A percentile compares a stretch with the other conserved stretches of the same genome.
These are phyloP conservation scores for Thalpophila matura DNA, from an alignment of 2,888 invertebrate species.

Conservation along the genomic window DNA sequence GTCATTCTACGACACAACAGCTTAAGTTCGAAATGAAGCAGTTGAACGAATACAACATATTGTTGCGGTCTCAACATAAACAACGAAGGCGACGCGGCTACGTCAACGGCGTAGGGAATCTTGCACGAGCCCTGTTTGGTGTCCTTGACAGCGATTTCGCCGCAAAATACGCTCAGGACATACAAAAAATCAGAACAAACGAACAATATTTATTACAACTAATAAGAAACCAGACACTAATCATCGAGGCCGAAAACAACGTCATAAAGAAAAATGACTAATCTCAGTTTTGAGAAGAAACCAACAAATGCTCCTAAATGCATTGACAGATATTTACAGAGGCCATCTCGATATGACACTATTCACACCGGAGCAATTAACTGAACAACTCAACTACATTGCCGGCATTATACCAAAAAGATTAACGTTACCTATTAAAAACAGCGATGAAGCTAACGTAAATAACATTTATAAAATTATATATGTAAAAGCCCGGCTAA, in stretches of 20 bases:
- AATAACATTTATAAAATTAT: too few species aligned
- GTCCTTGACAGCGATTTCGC: neutral
- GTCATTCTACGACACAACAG: slow-evolving; percentile 14
- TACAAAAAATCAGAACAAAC: neutral
- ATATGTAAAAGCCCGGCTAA: too few species aligned
- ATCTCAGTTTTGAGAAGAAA: neutral
- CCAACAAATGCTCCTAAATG: neutral
- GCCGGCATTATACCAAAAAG: neutral
- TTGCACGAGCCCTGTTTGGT: neutral
- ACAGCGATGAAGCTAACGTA: too few species aligned
- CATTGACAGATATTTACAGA: slow-evolving; percentile 1
- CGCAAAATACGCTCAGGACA: neutral
- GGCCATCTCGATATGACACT: neutral
- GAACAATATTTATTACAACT: neutral
- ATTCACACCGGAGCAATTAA: neutral
- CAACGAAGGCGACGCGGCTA: neutral
- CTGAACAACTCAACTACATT: neutral
- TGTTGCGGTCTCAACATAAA: slow-evolving; percentile 16
- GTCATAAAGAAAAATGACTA: neutral
- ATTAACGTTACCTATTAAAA: neutral
- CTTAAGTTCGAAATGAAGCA: slow-evolving; percentile 12
- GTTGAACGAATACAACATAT: slow-evolving; percentile 11
- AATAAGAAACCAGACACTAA: too few species aligned
- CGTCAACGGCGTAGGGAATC: neutral
- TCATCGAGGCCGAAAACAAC: slow-evolving; percentile 4